These are phyloP conservation scores for Okamejei kenojei DNA, from an alignment of 2,797 vertebrate genomes.

Conservation along the genomic window DNA sequence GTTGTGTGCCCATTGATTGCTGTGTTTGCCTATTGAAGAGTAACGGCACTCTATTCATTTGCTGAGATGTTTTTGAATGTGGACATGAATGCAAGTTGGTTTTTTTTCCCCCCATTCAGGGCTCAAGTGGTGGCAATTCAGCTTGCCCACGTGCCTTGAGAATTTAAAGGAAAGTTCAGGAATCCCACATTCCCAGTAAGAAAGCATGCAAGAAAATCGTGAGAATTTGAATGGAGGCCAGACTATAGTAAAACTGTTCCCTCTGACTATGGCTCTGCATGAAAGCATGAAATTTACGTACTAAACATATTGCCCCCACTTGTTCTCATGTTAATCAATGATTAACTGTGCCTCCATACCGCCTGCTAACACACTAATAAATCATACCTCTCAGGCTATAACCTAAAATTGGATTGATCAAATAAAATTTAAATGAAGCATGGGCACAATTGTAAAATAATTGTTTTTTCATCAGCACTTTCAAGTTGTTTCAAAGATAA, in stretches of 20 bases:
- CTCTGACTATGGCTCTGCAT: not conserved
- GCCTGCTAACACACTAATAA: not conserved
- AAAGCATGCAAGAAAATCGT: not conserved
- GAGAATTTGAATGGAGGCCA: not conserved
- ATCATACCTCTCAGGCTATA: not conserved
- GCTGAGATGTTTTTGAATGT: not conserved
- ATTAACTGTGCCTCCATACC: too few species aligned
- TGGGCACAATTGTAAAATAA: not conserved
- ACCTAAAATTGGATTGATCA: not conserved
- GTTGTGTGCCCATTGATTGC: not conserved
- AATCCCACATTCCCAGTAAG: not conserved
- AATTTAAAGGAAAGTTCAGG: not conserved
- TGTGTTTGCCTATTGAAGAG: not conserved
- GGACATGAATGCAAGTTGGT: not conserved
- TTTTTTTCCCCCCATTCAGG: not conserved
- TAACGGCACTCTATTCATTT: not conserved
- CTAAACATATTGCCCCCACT: not conserved
- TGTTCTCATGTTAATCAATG: not conserved
- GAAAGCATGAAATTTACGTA: not conserved
- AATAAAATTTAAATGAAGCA: not conserved
- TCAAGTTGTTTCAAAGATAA: not conserved
- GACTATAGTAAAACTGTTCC: not conserved
- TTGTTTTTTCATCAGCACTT: not conserved
- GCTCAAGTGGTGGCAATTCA: not conserved
- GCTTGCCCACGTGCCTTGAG: not conserved